Evolutionary conservation across 2,113 vertebrate genomes (phyloP).

Genomic region (Hypomesus transpacificus): DNA sequence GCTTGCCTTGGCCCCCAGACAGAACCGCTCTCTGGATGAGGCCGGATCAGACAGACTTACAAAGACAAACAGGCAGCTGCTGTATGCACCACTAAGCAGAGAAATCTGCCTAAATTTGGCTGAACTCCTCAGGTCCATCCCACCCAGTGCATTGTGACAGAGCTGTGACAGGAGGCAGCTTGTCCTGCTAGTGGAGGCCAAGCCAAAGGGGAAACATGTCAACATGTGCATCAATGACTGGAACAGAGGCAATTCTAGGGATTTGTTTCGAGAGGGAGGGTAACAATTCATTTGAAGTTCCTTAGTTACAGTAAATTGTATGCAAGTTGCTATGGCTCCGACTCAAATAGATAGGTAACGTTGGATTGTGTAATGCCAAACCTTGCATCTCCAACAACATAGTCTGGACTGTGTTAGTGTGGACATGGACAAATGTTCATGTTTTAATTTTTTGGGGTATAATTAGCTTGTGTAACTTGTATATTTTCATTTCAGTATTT

Average conservation of each 20-base stretch:
- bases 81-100: conserved; percentile 42
- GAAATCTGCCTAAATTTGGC: conserved; percentile 44
- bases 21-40: conserved; percentile 50
- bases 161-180: conserved; percentile 16
- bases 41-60: conserved; percentile 64
- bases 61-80: conserved; percentile 56
- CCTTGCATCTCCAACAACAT: too few relatives aligned
- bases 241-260: neutral
- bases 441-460: too few relatives aligned
- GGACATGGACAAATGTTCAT: too few relatives aligned
- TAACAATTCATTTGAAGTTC: too few relatives aligned
- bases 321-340: too few relatives aligned
- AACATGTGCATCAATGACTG: neutral
- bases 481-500: too few relatives aligned
- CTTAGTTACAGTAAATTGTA: too few relatives aligned
- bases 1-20: conserved; percentile 53
- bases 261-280: neutral
- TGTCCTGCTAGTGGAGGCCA: neutral
- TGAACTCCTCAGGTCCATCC: conserved; percentile 29
- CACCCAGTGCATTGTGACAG: conserved; percentile 43
- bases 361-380: too few relatives aligned
- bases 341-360: too few relatives aligned
- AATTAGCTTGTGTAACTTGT: too few relatives aligned
- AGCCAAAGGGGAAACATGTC: neutral
- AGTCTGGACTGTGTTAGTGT: too few relatives aligned